Percentiles rank a stretch among this genome's conserved stretches.
Conservation (phyloP, 2,888 invertebrate species). For the Tetranychus piercei region DNA sequence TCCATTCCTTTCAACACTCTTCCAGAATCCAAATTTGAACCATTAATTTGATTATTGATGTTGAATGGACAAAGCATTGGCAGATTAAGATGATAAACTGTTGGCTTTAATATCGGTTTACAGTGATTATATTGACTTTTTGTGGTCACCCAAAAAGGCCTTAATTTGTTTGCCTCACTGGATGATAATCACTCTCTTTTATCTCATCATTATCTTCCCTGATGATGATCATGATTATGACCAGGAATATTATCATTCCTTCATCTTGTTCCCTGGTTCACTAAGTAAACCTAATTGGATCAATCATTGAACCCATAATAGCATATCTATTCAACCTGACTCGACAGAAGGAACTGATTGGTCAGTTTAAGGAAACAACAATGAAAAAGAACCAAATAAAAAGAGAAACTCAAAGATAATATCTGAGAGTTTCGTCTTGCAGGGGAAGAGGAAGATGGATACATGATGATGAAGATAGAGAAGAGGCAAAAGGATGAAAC, state of each 20-base stretch:
- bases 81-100: not conserved
- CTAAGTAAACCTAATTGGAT: not conserved
- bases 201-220: not conserved
- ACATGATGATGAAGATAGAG: not conserved
- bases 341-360: not conserved
- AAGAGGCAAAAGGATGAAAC: not conserved
- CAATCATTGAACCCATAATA: conserved; percentile 1
- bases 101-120: not conserved
- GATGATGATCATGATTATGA: not conserved
- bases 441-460: not conserved
- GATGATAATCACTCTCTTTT: not conserved
- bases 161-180: not conserved
- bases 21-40: too few species aligned
- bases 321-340: not conserved
- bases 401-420: not conserved
- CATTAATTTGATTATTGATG: too few species aligned
- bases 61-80: too few species aligned
- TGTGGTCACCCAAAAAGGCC: not conserved
- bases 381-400: not conserved
- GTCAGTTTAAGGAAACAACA: not conserved
- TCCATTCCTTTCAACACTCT: too few species aligned
- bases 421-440: not conserved
- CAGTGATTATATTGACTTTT: not conserved
- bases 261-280: not conserved
- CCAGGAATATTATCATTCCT: not conserved